Evolutionary conservation across 2,888 invertebrate species (phyloP).

Genomic region (Eristalinus sepulchralis): DNA sequence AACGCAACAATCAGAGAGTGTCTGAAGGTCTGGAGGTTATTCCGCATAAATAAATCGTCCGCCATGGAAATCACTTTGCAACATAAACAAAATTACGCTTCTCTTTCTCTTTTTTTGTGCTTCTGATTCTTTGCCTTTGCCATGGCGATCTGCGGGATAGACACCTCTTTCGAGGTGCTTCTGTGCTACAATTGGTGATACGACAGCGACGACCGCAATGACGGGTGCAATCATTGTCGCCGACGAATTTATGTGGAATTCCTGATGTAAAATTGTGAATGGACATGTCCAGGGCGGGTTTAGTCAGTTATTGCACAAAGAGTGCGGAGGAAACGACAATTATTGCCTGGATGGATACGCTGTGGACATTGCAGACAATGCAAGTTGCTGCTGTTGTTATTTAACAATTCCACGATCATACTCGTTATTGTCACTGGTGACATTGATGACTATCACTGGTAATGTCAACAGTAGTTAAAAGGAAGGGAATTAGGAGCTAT

Average conservation of each 20-base stretch:
- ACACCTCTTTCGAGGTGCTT: constrained; percentile 51
- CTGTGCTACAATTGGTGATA: constrained; percentile 38
- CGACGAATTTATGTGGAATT: constrained; percentile 59
- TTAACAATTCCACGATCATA: constrained; percentile 26
- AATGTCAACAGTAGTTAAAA: constrained; percentile 2
- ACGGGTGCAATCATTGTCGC: constrained; percentile 62
- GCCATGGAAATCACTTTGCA: constrained; percentile 66
- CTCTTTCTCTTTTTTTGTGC: constrained; percentile 9
- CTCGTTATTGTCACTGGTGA: neutral
- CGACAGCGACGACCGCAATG: constrained; percentile 47
- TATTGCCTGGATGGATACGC: constrained; percentile 23
- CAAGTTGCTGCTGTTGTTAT: constrained; percentile 14
- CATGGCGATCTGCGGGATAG: constrained; percentile 19
- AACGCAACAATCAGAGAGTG: neutral
- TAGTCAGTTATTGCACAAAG: neutral
- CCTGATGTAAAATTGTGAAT: constrained; percentile 38
- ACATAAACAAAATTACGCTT: constrained; percentile 54
- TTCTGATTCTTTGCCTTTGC: constrained; percentile 40
- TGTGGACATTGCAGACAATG: constrained; percentile 8
- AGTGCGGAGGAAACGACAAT: constrained; percentile 32
- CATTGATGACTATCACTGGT: constrained; percentile 10
- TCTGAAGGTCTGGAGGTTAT: neutral
- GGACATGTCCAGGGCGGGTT: constrained; percentile 41
- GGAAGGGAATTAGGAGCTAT: constrained; percentile 8
- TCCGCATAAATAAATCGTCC: constrained; percentile 68